phyloP scores from a whole-genome alignment of 2,888 invertebrate genomes.

The Metalampra italica region DNA sequence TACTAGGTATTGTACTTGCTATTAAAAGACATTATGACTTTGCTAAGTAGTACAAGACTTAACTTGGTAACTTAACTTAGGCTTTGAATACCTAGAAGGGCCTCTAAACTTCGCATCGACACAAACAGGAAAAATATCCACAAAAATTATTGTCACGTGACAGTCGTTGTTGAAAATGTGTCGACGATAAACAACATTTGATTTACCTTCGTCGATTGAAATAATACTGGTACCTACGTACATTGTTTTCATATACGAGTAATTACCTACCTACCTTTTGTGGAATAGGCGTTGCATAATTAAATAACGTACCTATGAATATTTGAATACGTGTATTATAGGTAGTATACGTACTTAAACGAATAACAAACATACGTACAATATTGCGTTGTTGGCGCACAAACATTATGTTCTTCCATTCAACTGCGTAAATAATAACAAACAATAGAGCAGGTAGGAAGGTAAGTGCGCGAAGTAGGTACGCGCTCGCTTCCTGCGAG shows the following conservation, averaged over 20 bases:
- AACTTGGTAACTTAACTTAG: too few species aligned
- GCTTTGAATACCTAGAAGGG: not conserved
- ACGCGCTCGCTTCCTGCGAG: conserved; percentile 1
- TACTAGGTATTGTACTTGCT: too few species aligned
- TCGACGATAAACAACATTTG: not conserved
- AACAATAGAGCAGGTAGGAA: conserved; percentile 1
- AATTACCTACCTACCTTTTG: not conserved
- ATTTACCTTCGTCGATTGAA: not conserved
- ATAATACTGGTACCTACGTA: too few species aligned
- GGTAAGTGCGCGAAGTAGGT: too few species aligned
- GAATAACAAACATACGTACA: not conserved
- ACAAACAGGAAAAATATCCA: conserved; percentile 4
- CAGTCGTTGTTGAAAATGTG: not conserved
- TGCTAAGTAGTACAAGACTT: too few species aligned
- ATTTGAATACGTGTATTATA: too few species aligned
- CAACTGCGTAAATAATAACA: conserved; percentile 5
- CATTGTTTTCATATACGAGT: not conserved
- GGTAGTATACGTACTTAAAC: not conserved
- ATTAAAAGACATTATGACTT: too few species aligned
- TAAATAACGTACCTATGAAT: not conserved
- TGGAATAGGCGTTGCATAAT: not conserved
- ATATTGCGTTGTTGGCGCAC: conserved; percentile 9
- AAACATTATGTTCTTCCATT: conserved; percentile 1
- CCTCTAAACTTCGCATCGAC: not conserved
- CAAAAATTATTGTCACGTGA: not conserved